Conservation (phyloP, 1,140 invertebrate genomes). For the Zaprionus taronus region DNA sequence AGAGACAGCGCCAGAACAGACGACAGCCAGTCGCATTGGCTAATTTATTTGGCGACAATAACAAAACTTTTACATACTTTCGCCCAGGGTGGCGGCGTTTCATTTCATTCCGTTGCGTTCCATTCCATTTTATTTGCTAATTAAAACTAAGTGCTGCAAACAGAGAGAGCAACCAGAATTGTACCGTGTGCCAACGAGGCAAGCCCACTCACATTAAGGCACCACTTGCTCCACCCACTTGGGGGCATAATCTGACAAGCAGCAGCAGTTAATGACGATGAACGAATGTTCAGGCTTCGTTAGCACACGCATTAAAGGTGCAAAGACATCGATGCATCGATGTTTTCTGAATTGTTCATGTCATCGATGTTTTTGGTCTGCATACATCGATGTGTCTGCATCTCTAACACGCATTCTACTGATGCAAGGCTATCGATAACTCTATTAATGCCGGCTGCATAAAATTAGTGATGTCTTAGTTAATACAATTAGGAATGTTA, state of each 20-base stretch:
- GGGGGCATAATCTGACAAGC: too few species aligned
- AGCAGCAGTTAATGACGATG: not conserved
- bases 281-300: too few species aligned
- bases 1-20: not conserved
- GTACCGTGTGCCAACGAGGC: conserved; percentile 20
- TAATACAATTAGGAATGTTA: too few species aligned
- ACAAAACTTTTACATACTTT: conserved; percentile 77
- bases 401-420: too few species aligned
- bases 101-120: conserved; percentile 51
- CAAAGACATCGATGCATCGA: too few species aligned
- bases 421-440: too few species aligned
- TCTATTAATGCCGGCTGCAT: too few species aligned
- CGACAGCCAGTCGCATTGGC: conserved; percentile 54
- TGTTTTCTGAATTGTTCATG: too few species aligned
- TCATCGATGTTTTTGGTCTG: too few species aligned
- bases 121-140: conserved; percentile 72
- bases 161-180: conserved; percentile 37
- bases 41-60: conserved; percentile 80
- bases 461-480: too few species aligned
- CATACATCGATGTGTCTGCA: too few species aligned
- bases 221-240: not conserved
- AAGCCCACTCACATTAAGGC: not conserved
- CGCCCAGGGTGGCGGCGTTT: conserved; percentile 58
- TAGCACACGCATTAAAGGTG: too few species aligned
- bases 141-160: conserved; percentile 76